Conservation (phyloP, 2,888 invertebrate species). For the Tenthredo distinguenda region DNA sequence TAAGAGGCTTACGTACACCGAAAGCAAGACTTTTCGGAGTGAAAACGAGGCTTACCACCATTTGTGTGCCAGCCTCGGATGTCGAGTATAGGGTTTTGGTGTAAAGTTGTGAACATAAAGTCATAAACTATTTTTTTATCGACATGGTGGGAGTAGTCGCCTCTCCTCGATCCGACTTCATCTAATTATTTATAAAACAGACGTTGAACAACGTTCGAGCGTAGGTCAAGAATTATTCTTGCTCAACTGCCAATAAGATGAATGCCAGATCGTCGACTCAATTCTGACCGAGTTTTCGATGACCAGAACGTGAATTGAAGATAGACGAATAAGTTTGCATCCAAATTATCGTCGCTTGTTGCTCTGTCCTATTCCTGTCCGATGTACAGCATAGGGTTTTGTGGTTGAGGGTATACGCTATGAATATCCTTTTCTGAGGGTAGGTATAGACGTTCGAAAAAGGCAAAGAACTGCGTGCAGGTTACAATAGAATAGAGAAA, state of each 20-base stretch:
- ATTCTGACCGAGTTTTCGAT: background rate
- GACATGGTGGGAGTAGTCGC: background rate
- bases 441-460: constrained; percentile 21
- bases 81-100: background rate
- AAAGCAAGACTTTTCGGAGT: background rate
- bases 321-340: background rate
- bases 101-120: background rate
- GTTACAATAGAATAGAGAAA: constrained; percentile 13
- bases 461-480: constrained; percentile 14
- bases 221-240: constrained; percentile 29
- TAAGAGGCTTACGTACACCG: constrained; percentile 25
- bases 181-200: constrained; percentile 11
- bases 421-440: background rate
- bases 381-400: background rate
- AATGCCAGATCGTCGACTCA: background rate
- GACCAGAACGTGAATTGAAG: background rate
- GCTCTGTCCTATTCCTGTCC: background rate
- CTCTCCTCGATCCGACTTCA: constrained; percentile 11
- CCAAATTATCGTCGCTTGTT: background rate
- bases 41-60: background rate
- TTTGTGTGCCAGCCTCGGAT: background rate
- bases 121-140: background rate
- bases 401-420: background rate
- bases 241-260: background rate
- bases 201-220: constrained; percentile 6